phyloP scores from a whole-genome alignment of 2,888 invertebrate species.

The Tryphoninae sp. region DNA sequence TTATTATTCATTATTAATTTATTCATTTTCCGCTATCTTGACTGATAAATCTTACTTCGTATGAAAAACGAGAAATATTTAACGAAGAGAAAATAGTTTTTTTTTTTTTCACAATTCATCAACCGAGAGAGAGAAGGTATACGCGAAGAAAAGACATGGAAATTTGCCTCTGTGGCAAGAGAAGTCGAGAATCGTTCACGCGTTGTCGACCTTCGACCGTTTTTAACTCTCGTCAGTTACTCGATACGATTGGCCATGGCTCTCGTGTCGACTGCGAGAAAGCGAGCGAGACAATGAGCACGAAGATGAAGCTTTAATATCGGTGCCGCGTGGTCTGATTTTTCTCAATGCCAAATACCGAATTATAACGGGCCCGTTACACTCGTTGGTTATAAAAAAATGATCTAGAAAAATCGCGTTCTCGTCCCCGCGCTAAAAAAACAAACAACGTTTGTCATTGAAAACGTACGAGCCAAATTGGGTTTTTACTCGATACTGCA shows the following conservation, averaged over 20 bases:
- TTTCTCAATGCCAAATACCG: constrained; percentile 66
- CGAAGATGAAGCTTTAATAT: constrained; percentile 34
- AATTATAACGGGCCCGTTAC: constrained; percentile 39
- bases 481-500: background rate
- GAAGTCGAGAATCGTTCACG: constrained; percentile 30
- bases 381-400: background rate
- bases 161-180: constrained; percentile 30
- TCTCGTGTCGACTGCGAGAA: constrained; percentile 47
- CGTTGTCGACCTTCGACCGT: constrained; percentile 69
- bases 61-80: too few species aligned
- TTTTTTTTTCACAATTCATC: background rate
- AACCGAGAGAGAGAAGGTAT: background rate
- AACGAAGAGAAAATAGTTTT: too few species aligned
- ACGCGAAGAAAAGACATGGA: constrained; percentile 18
- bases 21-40: too few species aligned
- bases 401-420: background rate
- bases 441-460: background rate
- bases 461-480: background rate
- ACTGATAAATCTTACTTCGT: too few species aligned
- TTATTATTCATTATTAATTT: background rate
- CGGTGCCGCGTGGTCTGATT: constrained; percentile 55
- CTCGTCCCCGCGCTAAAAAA: constrained; percentile 5
- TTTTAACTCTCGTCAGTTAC: constrained; percentile 71
- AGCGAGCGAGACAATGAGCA: background rate
- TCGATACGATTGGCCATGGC: constrained; percentile 65